Conservation (phyloP, 2,113 vertebrate genomes). For the Microtus oregoni region DNA sequence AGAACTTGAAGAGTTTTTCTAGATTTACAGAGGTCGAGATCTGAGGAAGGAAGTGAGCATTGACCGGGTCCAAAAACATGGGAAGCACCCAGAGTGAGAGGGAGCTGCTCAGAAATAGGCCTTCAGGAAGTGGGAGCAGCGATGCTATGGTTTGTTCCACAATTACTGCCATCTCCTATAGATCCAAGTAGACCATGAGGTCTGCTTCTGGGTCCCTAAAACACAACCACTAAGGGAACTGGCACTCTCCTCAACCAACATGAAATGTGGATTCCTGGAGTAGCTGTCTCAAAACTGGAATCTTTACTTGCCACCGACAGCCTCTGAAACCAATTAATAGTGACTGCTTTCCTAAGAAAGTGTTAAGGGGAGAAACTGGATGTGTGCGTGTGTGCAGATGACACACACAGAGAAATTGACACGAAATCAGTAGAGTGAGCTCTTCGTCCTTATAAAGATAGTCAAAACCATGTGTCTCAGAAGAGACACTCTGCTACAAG, state of each 20-base stretch:
- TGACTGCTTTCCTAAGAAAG: not conserved
- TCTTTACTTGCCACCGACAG: too few relatives aligned
- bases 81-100: not conserved
- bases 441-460: not conserved
- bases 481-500: not conserved
- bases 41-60: not conserved
- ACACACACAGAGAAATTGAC: not conserved
- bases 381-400: not conserved
- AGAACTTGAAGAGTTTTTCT: not conserved
- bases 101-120: too few relatives aligned
- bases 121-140: rapidly evolving
- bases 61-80: rapidly evolving
- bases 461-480: not conserved
- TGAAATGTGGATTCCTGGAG: not conserved
- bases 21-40: not conserved
- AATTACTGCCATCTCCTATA: not conserved
- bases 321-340: not conserved
- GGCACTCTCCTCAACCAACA: not conserved
- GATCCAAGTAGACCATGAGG: not conserved
- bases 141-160: rapidly evolving
- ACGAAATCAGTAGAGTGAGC: not conserved
- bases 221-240: not conserved
- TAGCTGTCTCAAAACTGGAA: not conserved
- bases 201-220: not conserved
- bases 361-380: not conserved